Evolutionary conservation across 1,140 invertebrate genomes (phyloP).

Genomic region (Plutomurus gul): DNA sequence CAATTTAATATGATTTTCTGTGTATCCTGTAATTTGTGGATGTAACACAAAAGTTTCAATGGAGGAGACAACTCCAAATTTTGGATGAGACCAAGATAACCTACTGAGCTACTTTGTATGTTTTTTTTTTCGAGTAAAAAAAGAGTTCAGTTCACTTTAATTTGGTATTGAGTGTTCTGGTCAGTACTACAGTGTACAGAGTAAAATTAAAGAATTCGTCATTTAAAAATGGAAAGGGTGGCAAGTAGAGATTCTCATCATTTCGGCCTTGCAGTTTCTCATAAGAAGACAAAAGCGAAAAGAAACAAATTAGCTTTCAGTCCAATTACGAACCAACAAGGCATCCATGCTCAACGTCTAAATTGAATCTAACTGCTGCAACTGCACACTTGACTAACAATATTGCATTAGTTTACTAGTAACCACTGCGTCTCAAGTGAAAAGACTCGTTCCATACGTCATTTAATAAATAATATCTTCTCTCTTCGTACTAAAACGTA

Average conservation of each 20-base stretch:
- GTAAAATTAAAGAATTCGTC: not conserved
- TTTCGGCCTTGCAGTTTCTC: not conserved
- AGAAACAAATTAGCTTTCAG: not conserved
- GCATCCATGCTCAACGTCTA: conserved; percentile 12
- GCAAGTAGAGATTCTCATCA: too few relatives aligned
- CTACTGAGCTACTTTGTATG: conserved; percentile 14
- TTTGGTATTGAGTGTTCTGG: not conserved
- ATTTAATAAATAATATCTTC: too few relatives aligned
- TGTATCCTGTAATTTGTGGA: not conserved
- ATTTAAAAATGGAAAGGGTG: conserved; percentile 11
- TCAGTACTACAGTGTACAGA: not conserved
- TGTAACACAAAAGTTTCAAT: not conserved
- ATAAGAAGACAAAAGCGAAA: not conserved
- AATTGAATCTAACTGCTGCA: conserved; percentile 12
- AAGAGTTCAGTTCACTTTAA: not conserved
- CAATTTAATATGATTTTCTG: not conserved
- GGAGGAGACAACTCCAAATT: not conserved
- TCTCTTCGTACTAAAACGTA: too few relatives aligned
- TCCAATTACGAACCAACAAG: conserved; percentile 21
- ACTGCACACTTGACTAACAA: conserved; percentile 20
- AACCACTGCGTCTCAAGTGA: not conserved
- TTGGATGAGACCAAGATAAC: conserved; percentile 2
- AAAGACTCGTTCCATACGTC: not conserved
- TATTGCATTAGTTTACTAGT: not conserved
- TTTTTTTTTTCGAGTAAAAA: not conserved